These are phyloP conservation scores for Gymnoscelis rufifasciata DNA, from an alignment of 2,888 invertebrate genomes.

Conservation along the genomic window DNA sequence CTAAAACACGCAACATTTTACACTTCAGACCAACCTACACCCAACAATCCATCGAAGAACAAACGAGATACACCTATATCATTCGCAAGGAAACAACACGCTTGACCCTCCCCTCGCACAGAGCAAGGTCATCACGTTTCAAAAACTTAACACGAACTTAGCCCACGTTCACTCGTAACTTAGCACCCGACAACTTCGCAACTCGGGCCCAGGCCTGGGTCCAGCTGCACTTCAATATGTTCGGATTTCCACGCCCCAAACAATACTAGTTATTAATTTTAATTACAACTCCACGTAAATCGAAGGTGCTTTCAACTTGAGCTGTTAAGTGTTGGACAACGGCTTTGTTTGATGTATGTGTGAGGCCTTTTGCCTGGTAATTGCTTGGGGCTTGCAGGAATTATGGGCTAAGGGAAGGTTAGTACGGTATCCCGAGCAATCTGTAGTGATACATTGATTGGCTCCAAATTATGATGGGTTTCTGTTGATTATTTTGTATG, in stretches of 20 bases:
- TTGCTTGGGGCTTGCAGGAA: no score
- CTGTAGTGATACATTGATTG: no score
- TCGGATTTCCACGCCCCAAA: constrained; percentile 40
- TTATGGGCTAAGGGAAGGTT: no score
- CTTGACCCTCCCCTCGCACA: no score
- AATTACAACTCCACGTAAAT: constrained; percentile 25
- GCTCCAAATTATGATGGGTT: no score
- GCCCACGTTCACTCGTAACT: constrained; percentile 13
- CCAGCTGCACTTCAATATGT: constrained; percentile 54
- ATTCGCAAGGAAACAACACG: no score
- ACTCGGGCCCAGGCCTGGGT: constrained; percentile 37
- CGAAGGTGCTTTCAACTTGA: constrained; percentile 29
- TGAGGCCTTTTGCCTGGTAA: background rate
- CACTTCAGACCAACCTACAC: no score
- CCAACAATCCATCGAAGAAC: no score
- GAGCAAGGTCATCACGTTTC: background rate
- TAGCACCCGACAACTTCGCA: constrained; percentile 43
- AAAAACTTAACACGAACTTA: background rate
- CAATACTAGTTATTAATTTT: constrained; percentile 39
- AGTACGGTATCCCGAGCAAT: no score
- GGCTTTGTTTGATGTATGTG: constrained; percentile 4
- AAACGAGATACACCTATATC: no score
- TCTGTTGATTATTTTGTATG: no score
- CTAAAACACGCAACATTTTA: no score
- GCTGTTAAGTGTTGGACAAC: constrained; percentile 12